Conservation (phyloP, 2,113 vertebrate species). For the Shinisaurus crocodilurus region DNA sequence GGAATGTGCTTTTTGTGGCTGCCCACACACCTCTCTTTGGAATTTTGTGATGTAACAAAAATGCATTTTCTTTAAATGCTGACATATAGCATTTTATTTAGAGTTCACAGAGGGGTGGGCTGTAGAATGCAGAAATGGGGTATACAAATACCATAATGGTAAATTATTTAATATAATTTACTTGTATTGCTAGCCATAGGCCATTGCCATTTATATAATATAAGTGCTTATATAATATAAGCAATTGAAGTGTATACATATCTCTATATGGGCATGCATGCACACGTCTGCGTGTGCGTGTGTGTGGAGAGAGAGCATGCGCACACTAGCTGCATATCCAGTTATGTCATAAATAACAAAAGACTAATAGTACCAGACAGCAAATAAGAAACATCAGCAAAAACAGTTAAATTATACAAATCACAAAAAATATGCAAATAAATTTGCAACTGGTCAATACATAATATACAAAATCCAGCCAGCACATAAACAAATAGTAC, state of each 20-base stretch:
- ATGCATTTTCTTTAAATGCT: conserved; percentile 48
- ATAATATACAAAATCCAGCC: not conserved
- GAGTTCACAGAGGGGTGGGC: conserved; percentile 37
- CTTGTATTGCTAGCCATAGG: not conserved
- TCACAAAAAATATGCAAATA: not conserved
- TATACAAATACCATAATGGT: not conserved
- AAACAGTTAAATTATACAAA: not conserved
- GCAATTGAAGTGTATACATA: not conserved
- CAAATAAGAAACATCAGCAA: not conserved
- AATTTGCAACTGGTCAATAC: not conserved
- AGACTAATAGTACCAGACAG: not conserved
- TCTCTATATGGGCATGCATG: too few relatives aligned
- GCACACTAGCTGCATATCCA: not conserved
- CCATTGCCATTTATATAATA: not conserved
- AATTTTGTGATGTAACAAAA: conserved; percentile 43
- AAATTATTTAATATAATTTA: not conserved
- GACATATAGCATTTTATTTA: conserved; percentile 26
- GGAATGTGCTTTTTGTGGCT: conserved; percentile 63
- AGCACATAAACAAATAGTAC: not conserved
- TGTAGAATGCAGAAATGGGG: not conserved
- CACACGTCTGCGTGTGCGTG: too few relatives aligned
- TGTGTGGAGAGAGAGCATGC: too few relatives aligned
- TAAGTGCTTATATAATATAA: too few relatives aligned
- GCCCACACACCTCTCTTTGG: conserved; percentile 37
- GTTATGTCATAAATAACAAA: not conserved